phyloP scores from a whole-genome alignment of 2,888 invertebrate species.

The Panopea generosa region DNA sequence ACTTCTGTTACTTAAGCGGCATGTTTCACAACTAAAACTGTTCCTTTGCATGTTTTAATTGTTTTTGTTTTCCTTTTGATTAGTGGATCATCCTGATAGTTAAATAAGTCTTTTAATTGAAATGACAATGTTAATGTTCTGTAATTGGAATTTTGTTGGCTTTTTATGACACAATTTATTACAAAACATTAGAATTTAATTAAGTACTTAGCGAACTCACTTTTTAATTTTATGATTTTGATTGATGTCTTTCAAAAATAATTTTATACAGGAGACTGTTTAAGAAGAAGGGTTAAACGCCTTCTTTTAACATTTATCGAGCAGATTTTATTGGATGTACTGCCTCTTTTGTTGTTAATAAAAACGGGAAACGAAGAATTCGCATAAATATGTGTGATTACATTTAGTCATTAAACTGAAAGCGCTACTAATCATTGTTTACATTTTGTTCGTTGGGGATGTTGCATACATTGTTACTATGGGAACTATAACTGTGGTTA shows the following conservation, averaged over 20 bases:
- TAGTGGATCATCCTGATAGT: slow-evolving; percentile 27
- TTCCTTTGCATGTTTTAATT: slow-evolving; percentile 24
- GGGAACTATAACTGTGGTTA: too few species aligned
- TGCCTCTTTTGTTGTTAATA: too few species aligned
- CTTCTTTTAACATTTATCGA: slow-evolving; percentile 19
- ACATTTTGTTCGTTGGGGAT: too few species aligned
- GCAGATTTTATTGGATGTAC: slow-evolving; percentile 7
- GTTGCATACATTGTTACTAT: too few species aligned
- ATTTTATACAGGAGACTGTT: slow-evolving; percentile 19
- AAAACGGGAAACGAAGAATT: too few species aligned
- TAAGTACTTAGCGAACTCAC: slow-evolving; percentile 31
- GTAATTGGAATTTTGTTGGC: slow-evolving; percentile 49
- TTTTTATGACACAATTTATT: slow-evolving; percentile 45
- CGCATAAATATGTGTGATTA: too few species aligned
- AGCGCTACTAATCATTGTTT: too few species aligned
- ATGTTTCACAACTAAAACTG: too few species aligned
- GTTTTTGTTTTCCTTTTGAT: slow-evolving; percentile 47
- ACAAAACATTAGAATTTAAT: slow-evolving; percentile 58
- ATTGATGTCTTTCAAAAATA: slow-evolving; percentile 42
- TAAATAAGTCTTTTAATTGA: slow-evolving; percentile 31
- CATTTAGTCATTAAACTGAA: too few species aligned
- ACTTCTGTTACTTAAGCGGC: too few species aligned
- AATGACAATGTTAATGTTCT: slow-evolving; percentile 29
- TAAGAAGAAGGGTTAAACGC: slow-evolving; percentile 5
- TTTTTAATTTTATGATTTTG: slow-evolving; percentile 39